Conservation (phyloP, 2,113 vertebrate species). For the Antechinus flavipes region DNA sequence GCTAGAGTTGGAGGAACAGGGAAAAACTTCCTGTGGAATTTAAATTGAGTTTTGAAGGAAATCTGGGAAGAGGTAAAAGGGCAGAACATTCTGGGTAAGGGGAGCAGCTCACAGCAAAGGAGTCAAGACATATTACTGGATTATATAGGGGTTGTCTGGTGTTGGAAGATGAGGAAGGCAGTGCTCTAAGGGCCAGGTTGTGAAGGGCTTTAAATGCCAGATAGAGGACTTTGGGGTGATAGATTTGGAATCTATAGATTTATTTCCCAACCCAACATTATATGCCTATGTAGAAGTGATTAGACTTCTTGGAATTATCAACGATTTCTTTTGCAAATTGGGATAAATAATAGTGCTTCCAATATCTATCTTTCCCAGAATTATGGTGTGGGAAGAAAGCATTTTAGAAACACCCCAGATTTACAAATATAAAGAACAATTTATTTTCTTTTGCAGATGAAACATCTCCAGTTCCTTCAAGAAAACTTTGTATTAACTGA, state of each 20-base stretch:
- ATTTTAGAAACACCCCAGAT: background rate
- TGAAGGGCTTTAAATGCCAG: background rate
- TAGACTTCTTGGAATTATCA: background rate
- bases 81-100: background rate
- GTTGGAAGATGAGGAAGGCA: background rate
- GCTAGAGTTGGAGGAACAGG: too few relatives aligned
- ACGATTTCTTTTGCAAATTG: background rate
- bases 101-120: background rate
- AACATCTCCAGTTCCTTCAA: background rate
- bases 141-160: background rate
- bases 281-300: background rate
- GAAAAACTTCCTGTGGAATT: background rate
- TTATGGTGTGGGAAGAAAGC: background rate
- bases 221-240: background rate
- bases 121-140: background rate
- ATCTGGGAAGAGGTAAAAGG: background rate
- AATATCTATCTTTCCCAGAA: background rate
- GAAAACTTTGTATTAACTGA: background rate
- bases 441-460: background rate
- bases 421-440: background rate
- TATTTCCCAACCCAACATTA: background rate
- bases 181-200: background rate
- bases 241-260: background rate
- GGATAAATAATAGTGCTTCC: background rate
- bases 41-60: background rate